Base-by-base conservation (phyloP, 37 sponge, comb jelly and placozoan genomes). In the Tethya wilhelma region DNA sequence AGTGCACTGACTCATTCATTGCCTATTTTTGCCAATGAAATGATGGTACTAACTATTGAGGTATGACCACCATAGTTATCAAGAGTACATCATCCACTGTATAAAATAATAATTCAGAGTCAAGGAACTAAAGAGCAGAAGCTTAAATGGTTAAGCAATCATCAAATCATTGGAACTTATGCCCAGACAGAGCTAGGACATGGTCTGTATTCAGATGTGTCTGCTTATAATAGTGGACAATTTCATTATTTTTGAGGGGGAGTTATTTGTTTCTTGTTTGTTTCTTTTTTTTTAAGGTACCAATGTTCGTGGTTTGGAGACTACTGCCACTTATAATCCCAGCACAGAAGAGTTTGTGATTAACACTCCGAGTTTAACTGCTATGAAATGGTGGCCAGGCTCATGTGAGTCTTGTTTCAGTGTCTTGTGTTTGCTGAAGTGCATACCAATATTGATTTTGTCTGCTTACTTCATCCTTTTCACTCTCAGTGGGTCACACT, bases 181-280 rank as follows among this genome's bases (percentile, higher is more conserved):
- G 96, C 96, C 0, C 96, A 96, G 83, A 96, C 96, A 28, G 96
- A 96, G 87, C 56, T 96, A 66, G 96, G 96, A 23, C 96, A 96
- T 84, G 96, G 96, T 94, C n/a, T n/a, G n/a, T n/a, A n/a, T n/a
- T 17, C 9, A 26, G 17, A 22, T n/a, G n/a, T n/a, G n/a, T n/a
- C n/a, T n/a, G n/a, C n/a, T n/a, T n/a, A n/a, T n/a, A n/a, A n/a
- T n/a, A n/a, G n/a, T n/a, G n/a, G n/a, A n/a, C n/a, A n/a, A n/a
- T n/a, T n/a, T n/a, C n/a, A n/a, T n/a, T n/a, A n/a, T n/a, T n/a
- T n/a, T n/a, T n/a, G n/a, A n/a, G n/a, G n/a, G n/a, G n/a, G n/a
- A n/a, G n/a, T n/a, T n/a, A n/a, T n/a, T n/a, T n/a, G n/a, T n/a
- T n/a, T n/a, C n/a, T n/a, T n/a, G n/a, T n/a, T n/a, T n/a, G n/a